Evolutionary conservation across 1,140 invertebrate species (phyloP), one percentile per base, ranked within the genome.

Genomic region (Drosophila punjabiensis): DNA sequence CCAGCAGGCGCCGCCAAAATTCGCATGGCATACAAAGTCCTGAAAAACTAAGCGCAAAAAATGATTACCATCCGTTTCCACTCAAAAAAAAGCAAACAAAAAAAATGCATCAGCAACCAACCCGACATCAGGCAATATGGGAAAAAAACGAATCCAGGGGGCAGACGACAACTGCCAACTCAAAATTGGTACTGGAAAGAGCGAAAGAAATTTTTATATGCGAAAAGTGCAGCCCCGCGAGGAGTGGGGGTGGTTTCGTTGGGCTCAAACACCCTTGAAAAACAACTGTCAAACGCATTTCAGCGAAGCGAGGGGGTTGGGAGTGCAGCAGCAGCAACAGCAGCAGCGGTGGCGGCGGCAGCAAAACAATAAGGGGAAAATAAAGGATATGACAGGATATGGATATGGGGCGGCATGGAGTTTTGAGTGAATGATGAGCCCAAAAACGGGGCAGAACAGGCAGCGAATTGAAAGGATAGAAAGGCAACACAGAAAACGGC

Each of bases 201-300:
- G 61, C 16, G 9, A 33, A 55, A 9, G 55, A 58, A 69, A 70
- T 20, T 53, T 61, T 33, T 4, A 39, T 73, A 74, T 74, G 71
- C 70, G 71, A 73, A 74, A 74, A 74, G 71, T 74, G 71, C 71
- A 74, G 71, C 71, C 39, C 14, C 14, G 65, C 16, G 50, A 20
- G 35, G 28, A n/a, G 35, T 32, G 63, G 50, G 65, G 68, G 70
- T 74, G 70, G 70, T 56, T 82, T 56, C 32, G 60, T 30, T 41
- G 45, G 24, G 33, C 63, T 65, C 78, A 86, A 86, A 86, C 83
- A 86, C 83, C 83, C 83, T 86, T 79, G 83, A 82, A 87, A 86
- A 82, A 73, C 76, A 87, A 86, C 83, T 86, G 83, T 86, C 83
- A 87, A 86, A 87, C 83, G 83, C 83, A 86, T 82, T 87, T 82